A percentile compares a stretch with the other conserved stretches of the same genome.
phyloP scores from a whole-genome alignment of 1,140 invertebrate species.

The Chironomus striatipennis region DNA sequence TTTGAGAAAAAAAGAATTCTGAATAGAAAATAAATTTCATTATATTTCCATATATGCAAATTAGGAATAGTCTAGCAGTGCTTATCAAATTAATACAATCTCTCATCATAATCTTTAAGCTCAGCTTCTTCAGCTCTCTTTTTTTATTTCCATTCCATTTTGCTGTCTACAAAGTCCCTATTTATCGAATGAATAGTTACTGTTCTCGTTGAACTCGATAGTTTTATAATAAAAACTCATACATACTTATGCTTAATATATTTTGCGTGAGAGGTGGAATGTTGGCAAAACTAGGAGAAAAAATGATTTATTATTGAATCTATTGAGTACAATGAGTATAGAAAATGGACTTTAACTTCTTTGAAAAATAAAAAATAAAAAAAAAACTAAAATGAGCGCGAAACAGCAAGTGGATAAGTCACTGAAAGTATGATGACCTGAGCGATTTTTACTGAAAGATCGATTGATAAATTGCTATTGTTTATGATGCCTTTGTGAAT shows the following conservation, averaged over 20 bases:
- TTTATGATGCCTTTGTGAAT: too few relatives aligned
- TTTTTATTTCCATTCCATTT: neutral
- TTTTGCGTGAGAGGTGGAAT: neutral
- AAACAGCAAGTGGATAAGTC: neutral
- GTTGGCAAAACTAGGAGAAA: constrained; percentile 1
- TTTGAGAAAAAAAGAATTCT: neutral
- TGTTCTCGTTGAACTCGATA: too few relatives aligned
- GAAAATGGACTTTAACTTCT: too few relatives aligned
- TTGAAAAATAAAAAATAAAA: too few relatives aligned
- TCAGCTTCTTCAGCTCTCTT: neutral
- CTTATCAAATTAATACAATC: constrained; percentile 21
- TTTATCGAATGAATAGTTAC: too few relatives aligned
- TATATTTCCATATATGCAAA: too few relatives aligned
- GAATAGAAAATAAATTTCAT: neutral
- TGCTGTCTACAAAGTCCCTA: neutral
- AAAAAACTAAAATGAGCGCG: constrained; percentile 5
- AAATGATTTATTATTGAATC: constrained; percentile 10
- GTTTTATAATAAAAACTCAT: too few relatives aligned
- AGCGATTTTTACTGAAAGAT: too few relatives aligned
- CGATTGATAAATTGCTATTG: too few relatives aligned
- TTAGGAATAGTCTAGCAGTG: neutral
- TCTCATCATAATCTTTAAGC: constrained; percentile 8
- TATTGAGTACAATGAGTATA: constrained; percentile 1
- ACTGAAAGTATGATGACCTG: too few relatives aligned
- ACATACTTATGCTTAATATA: neutral